These are phyloP conservation scores for Pseudoatta argentina DNA, from an alignment of 1,140 invertebrate genomes.

Conservation along the genomic window DNA sequence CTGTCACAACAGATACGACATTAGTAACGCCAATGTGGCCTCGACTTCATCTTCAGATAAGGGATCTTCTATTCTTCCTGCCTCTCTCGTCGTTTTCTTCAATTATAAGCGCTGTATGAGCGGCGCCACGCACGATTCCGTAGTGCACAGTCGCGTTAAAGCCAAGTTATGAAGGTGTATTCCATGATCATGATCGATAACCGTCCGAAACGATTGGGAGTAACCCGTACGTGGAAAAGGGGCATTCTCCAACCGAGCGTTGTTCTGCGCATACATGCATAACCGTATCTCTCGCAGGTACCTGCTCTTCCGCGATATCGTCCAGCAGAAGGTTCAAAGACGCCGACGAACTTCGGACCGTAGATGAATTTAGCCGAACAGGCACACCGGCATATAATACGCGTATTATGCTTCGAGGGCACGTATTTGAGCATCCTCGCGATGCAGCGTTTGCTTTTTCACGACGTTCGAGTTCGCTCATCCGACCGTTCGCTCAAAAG, in stretches of 20 bases:
- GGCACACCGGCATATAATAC: slow-evolving; percentile 66
- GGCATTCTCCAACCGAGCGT: slow-evolving; percentile 48
- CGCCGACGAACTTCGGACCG: slow-evolving; percentile 60
- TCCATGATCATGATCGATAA: slow-evolving; percentile 71
- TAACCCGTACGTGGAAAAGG: slow-evolving; percentile 14
- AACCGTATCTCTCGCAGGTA: slow-evolving; percentile 13
- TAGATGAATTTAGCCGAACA: slow-evolving; percentile 72
- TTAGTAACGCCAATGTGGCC: slow-evolving; percentile 55
- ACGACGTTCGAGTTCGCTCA: slow-evolving; percentile 23
- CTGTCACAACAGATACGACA: slow-evolving; percentile 67
- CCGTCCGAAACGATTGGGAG: slow-evolving; percentile 42
- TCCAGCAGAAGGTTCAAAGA: slow-evolving; percentile 64
- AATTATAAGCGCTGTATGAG: neutral
- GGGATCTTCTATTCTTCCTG: slow-evolving; percentile 20
- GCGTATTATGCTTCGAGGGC: slow-evolving; percentile 64
- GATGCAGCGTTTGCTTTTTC: slow-evolving; percentile 54
- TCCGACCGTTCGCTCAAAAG: slow-evolving; percentile 1
- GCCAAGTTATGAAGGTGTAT: slow-evolving; percentile 59
- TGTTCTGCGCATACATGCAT: slow-evolving; percentile 43
- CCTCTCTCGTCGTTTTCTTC: neutral
- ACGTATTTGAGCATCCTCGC: slow-evolving; percentile 60
- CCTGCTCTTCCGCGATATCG: slow-evolving; percentile 54
- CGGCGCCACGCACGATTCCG: slow-evolving; percentile 37
- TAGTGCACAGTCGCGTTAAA: slow-evolving; percentile 62
- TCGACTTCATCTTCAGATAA: slow-evolving; percentile 33